Conservation (phyloP, 2,797 vertebrate species). For the Phylloscopus collybita region DNA sequence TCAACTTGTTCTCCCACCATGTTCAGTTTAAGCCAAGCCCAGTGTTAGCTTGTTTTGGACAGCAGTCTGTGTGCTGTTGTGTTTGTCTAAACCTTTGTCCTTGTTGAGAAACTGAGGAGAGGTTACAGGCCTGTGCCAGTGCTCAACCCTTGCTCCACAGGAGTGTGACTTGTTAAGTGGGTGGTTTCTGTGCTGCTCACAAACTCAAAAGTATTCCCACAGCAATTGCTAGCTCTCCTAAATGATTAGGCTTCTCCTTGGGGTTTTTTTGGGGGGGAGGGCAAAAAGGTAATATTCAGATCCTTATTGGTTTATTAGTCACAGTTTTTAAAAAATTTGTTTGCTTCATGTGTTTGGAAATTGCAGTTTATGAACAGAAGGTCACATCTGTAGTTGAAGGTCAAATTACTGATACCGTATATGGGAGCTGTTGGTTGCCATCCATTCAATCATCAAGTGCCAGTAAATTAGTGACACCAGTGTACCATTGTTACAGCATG, state of each 20-base stretch:
- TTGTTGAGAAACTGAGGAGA: background rate
- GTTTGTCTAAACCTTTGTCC: constrained; percentile 22
- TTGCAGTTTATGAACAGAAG: background rate
- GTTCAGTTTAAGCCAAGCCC: background rate
- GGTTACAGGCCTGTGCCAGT: background rate
- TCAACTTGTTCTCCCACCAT: background rate
- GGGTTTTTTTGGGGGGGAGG: background rate
- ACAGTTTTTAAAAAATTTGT: background rate
- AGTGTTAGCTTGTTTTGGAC: background rate
- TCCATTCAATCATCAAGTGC: background rate
- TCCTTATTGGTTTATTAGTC: background rate
- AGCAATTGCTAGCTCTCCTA: background rate
- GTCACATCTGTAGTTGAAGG: background rate
- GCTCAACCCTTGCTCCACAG: background rate
- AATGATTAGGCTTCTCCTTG: background rate
- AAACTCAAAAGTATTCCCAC: background rate
- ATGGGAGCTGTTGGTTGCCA: background rate
- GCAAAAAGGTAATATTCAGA: background rate
- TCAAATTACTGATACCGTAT: background rate
- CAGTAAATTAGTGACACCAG: background rate
- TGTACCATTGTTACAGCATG: background rate
- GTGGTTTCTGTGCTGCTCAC: background rate
- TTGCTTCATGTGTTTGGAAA: background rate
- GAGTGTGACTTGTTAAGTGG: accelerated
- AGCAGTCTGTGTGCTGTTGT: background rate